phyloP scores from a whole-genome alignment of 2,797 vertebrate species.

The Fundulus diaphanus region DNA sequence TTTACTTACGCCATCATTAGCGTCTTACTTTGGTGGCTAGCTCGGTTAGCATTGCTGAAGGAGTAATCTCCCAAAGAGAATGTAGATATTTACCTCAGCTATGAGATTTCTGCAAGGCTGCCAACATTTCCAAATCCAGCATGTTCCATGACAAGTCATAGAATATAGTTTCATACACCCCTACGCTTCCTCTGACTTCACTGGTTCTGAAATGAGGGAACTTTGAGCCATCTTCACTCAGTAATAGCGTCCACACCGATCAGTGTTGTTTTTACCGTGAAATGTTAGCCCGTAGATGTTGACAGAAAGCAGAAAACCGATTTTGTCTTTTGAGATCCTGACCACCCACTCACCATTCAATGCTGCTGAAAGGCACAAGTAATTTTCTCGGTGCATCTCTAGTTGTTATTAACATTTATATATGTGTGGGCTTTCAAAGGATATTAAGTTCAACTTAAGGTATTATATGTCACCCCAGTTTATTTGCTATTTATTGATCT shows the following conservation, averaged over 20 bases:
- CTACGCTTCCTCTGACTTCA: neutral
- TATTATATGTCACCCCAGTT: neutral
- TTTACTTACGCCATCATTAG: neutral
- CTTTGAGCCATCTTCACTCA: neutral
- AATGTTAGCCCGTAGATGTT: neutral
- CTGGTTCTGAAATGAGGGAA: neutral
- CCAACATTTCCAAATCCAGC: neutral
- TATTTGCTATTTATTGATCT: neutral
- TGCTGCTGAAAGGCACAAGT: neutral
- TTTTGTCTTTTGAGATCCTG: neutral
- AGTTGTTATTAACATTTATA: no score
- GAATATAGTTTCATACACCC: neutral
- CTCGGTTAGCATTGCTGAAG: neutral
- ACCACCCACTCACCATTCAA: neutral
- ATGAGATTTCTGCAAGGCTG: neutral
- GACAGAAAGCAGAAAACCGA: no score
- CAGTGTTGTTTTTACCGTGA: neutral
- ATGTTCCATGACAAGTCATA: neutral
- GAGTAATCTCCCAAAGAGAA: neutral
- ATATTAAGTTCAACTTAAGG: neutral
- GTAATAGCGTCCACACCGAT: neutral
- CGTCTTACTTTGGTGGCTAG: neutral
- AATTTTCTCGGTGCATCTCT: no score
- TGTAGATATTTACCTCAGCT: neutral
- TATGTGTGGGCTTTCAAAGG: neutral